Conservation (phyloP, 2,888 invertebrate genomes). For the Odontomyia ornata region DNA sequence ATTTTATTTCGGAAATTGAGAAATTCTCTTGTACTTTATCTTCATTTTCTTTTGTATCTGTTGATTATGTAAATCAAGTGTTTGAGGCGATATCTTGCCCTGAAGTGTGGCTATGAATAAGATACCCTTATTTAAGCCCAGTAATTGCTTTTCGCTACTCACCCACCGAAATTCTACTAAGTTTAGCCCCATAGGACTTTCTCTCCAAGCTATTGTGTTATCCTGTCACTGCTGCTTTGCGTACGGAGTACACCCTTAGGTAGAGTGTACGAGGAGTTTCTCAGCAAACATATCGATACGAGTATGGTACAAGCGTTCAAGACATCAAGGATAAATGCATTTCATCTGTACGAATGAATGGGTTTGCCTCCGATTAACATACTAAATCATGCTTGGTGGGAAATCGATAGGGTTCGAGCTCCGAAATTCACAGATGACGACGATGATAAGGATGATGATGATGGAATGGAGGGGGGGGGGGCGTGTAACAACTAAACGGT, state of each 20-base stretch:
- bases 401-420: background rate
- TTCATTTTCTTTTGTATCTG: constrained; percentile 5
- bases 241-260: too few relatives aligned
- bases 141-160: background rate
- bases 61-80: constrained; percentile 10
- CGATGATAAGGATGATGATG: too few relatives aligned
- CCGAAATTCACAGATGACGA: background rate
- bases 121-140: background rate
- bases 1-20: constrained; percentile 3
- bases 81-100: background rate
- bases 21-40: background rate
- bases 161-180: background rate
- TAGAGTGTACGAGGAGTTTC: too few relatives aligned
- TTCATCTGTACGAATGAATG: background rate
- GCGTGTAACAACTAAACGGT: background rate
- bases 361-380: background rate
- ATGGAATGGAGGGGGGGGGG: background rate
- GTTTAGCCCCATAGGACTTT: too few relatives aligned
- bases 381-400: constrained; percentile 1
- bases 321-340: constrained; percentile 4
- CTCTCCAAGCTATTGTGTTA: too few relatives aligned
- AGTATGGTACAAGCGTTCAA: too few relatives aligned
- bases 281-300: too few relatives aligned
- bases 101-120: background rate
- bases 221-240: too few relatives aligned